A percentile compares a stretch with the other conserved stretches of the same genome.
phyloP scores from a whole-genome alignment of 2,888 invertebrate genomes.

The Geophilus truncorum region DNA sequence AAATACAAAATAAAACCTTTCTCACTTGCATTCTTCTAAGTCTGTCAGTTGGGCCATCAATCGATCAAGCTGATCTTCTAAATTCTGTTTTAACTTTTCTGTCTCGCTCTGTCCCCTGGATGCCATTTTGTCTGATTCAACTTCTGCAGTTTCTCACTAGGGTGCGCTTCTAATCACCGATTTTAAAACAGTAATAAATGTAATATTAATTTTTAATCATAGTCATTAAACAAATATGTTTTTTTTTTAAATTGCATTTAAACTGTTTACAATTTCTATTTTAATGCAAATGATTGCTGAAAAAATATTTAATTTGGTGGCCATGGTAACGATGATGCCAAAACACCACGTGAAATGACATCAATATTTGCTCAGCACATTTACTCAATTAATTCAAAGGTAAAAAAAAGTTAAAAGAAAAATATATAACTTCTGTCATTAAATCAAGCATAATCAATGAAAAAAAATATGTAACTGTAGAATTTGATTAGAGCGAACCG shows the following conservation, averaged over 20 bases:
- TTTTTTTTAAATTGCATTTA: not conserved
- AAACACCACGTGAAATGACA: not conserved
- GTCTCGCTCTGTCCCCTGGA: constrained; percentile 60
- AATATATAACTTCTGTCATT: not conserved
- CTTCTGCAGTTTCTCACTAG: too few relatives aligned
- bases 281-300: not conserved
- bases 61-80: constrained; percentile 63
- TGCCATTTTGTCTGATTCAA: constrained; percentile 47
- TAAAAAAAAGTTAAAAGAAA: not conserved
- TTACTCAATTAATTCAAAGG: not conserved
- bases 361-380: not conserved
- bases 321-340: constrained; percentile 18
- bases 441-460: not conserved
- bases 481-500: not conserved
- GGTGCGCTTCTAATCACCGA: not conserved
- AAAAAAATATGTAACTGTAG: not conserved
- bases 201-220: not conserved
- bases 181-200: too few relatives aligned
- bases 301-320: not conserved
- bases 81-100: constrained; percentile 58
- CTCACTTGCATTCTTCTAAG: constrained; percentile 64
- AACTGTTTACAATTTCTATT: not conserved
- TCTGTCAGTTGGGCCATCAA: constrained; percentile 64
- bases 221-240: not conserved
- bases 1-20: not conserved